Evolutionary conservation across 1,140 invertebrate species (phyloP).

Genomic region (Branchinecta lynchi): DNA sequence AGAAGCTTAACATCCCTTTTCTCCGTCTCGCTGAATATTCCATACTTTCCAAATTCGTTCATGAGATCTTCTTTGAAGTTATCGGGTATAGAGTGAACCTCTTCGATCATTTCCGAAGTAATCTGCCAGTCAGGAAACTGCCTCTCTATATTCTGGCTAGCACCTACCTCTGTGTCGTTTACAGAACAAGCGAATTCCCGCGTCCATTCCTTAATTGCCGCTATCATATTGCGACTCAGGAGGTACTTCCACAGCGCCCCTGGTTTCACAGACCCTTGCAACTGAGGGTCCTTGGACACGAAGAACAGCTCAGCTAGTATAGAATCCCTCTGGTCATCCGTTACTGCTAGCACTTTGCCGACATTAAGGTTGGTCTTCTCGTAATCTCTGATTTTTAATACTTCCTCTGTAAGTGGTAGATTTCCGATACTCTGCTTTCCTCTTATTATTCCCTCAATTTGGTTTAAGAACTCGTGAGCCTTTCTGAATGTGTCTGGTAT

Average conservation of each 20-base stretch:
- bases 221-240: not conserved
- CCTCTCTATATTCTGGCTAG: not conserved
- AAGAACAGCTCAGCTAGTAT: not conserved
- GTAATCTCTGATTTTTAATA: no score
- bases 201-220: not conserved
- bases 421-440: no score
- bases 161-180: not conserved
- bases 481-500: no score
- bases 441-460: no score
- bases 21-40: not conserved
- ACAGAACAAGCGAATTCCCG: not conserved
- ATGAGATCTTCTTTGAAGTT: not conserved
- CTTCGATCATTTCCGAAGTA: not conserved
- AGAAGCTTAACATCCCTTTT: not conserved
- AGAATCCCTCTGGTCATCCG: no score
- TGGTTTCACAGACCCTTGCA: not conserved
- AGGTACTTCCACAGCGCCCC: not conserved
- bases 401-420: no score
- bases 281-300: not conserved
- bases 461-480: no score
- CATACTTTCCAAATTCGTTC: not conserved
- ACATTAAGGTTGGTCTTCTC: no score
- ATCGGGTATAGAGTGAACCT: not conserved
- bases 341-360: no score
- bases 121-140: not conserved